phyloP scores from a whole-genome alignment of 2,888 invertebrate species.

The Fissipunctia ypsillon region DNA sequence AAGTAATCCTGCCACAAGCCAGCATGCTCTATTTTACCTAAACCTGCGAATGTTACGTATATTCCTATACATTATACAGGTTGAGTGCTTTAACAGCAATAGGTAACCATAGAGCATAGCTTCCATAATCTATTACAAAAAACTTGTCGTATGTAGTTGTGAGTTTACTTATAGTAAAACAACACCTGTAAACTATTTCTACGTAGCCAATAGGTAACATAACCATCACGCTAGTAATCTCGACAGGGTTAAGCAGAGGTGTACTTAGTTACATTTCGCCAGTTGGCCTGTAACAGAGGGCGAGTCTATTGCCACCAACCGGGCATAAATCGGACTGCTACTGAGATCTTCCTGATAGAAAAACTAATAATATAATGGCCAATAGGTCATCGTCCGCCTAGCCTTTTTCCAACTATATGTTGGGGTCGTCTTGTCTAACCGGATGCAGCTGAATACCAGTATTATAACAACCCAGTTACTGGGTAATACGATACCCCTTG shows the following conservation, averaged over 20 bases:
- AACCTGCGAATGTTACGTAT: too few relatives aligned
- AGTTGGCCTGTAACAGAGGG: too few relatives aligned
- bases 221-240: not conserved
- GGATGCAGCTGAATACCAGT: too few relatives aligned
- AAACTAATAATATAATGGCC: too few relatives aligned
- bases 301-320: not conserved
- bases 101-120: not conserved
- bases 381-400: too few relatives aligned
- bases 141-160: not conserved
- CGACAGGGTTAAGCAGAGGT: not conserved
- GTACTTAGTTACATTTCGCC: not conserved
- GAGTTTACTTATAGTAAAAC: not conserved
- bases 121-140: not conserved
- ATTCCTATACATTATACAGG: not conserved
- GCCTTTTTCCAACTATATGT: too few relatives aligned
- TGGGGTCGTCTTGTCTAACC: too few relatives aligned
- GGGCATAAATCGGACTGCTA: not conserved
- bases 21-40: not conserved
- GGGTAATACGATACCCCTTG: too few relatives aligned
- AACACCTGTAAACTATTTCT: not conserved
- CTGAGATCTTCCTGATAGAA: too few relatives aligned
- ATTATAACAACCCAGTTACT: too few relatives aligned
- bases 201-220: not conserved
- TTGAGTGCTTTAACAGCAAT: not conserved
- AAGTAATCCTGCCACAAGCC: not conserved